Base-by-base conservation (phyloP, 2,888 invertebrate genomes). In the Resseliella maxima region DNA sequence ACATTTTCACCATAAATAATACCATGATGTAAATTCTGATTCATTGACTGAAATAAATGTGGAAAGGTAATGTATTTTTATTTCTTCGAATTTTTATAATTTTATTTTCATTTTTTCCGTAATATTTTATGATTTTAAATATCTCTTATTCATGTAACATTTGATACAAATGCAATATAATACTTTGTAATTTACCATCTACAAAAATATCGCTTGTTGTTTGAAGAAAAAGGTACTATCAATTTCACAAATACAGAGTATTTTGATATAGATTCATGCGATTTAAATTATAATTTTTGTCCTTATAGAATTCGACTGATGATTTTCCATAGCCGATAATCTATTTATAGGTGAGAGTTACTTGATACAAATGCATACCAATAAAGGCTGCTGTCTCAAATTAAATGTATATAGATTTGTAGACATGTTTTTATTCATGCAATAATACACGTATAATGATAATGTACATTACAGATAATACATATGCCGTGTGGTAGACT, bases 1-100 rank as follows among this genome's bases (percentile, higher is more conserved):
- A 83, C 41, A n/a, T n/a, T 27, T n/a, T 83, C 83, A 38, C 83
- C 21, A n/a, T 83, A 83, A 38, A 83, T 12, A 83, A 83, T 83
- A 10, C 83, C 83, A n/a, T 83, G 83, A 36, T 83, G 83, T 24
- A 83, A 38, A 0, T 38, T 83, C 21, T n/a, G 38, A 38, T 83
- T 38, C 83, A 83, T 83, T 38, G 83, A 6, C 38, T 83, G 41
- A 5, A 38, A 38, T 31, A 2, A 50, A 50, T 50, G 18, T 8
- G 18, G 8, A 15, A 50, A 50, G 8, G 18, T 50, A 2, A 18
- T 50, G n/a, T 50, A 50, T 50, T 50, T 50, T 50, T 6, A 15
- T 50, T 18, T 18, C 18, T 18, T 12, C 41, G 12, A 41, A 41
- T n/a, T n/a, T n/a, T n/a, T n/a, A n/a, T n/a, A n/a, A n/a, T n/a